Percentiles rank a stretch among this genome's conserved stretches.
Conservation (phyloP, 2,797 vertebrate species). For the Urosaurus nigricauda region DNA sequence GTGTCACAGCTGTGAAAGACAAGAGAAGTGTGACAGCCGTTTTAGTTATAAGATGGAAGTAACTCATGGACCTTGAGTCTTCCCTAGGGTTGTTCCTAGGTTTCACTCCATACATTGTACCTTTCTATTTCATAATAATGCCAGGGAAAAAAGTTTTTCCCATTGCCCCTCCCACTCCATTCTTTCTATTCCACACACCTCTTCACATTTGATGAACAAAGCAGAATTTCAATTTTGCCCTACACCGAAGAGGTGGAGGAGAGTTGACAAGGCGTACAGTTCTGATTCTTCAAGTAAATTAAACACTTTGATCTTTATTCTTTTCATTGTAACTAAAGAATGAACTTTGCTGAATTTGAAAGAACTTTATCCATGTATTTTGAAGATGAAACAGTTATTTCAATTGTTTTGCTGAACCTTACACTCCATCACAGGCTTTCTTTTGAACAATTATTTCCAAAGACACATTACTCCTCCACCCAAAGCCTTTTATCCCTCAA, state of each 20-base stretch:
- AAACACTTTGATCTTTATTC: constrained; percentile 74
- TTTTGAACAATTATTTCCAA: not conserved
- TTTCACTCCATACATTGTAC: not conserved
- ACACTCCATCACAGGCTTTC: not conserved
- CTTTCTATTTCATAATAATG: not conserved
- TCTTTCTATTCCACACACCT: not conserved
- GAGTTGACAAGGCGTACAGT: constrained; percentile 49
- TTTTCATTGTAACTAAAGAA: constrained; percentile 61
- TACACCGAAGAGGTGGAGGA: not conserved
- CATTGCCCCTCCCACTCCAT: not conserved
- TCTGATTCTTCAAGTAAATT: constrained; percentile 72
- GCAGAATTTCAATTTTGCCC: not conserved
- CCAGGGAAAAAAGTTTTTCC: not conserved
- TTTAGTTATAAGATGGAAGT: not conserved
- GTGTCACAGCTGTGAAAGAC: not conserved
- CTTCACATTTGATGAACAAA: not conserved
- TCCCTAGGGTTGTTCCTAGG: not conserved
- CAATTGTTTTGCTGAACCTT: not conserved
- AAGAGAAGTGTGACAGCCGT: not conserved
- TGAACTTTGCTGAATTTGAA: constrained; percentile 32
- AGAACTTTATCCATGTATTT: not conserved
- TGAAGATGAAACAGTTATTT: constrained; percentile 12
- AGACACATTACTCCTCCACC: not conserved
- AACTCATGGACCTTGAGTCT: not conserved
- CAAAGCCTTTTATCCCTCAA: not conserved